A percentile compares a stretch with the other conserved stretches of the same genome.
These are phyloP conservation scores for Bubo bubo DNA, from an alignment of 2,113 vertebrate species.

Conservation along the genomic window DNA sequence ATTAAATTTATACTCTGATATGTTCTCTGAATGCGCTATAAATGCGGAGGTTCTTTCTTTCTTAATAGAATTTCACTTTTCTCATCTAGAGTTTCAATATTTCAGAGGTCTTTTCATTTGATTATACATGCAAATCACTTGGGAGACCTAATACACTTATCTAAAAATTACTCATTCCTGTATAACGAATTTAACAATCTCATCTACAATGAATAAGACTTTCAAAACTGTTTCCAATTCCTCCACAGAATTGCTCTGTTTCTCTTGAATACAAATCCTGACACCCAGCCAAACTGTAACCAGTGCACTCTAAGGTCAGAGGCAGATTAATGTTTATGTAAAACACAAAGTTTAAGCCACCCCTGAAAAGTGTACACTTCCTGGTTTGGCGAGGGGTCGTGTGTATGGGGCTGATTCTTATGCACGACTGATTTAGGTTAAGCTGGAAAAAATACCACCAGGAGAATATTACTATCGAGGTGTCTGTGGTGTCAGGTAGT, in stretches of 20 bases:
- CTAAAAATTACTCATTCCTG: slow-evolving; percentile 65
- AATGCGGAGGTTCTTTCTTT: slow-evolving; percentile 63
- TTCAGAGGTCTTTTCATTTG: slow-evolving; percentile 61
- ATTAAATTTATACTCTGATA: slow-evolving; percentile 62
- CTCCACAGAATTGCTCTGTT: not conserved
- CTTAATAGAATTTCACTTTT: slow-evolving; percentile 71
- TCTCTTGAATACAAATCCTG: not conserved
- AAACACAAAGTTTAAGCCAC: not conserved
- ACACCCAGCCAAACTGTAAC: not conserved
- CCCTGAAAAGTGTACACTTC: not conserved
- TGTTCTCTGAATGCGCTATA: slow-evolving; percentile 58
- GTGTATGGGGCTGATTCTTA: not conserved
- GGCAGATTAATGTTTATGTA: not conserved
- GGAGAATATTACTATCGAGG: not conserved
- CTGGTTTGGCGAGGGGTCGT: not conserved
- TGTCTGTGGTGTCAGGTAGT: not conserved
- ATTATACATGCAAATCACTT: slow-evolving; percentile 69
- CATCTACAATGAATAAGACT: slow-evolving; percentile 42
- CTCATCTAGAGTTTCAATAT: slow-evolving; percentile 60
- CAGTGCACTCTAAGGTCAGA: not conserved
- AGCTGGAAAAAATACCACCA: not conserved
- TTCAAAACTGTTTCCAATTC: not conserved
- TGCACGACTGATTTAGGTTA: not conserved
- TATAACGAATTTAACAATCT: slow-evolving; percentile 51
- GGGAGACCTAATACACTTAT: slow-evolving; percentile 58